These are phyloP conservation scores for Ooceraea biroi DNA, from an alignment of 1,140 invertebrate genomes.

Conservation along the genomic window DNA sequence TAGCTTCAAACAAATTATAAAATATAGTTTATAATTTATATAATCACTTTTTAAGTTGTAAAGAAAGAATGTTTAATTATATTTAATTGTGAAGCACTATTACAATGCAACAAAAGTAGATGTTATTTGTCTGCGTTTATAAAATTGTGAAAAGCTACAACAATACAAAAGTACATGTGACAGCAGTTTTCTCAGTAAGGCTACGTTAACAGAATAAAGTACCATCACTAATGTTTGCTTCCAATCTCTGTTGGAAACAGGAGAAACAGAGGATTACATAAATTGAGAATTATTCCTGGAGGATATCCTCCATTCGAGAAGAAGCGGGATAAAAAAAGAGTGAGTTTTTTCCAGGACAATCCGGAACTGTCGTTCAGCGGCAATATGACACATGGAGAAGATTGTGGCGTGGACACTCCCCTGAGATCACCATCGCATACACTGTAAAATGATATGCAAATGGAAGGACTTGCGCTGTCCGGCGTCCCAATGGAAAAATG, in stretches of 20 bases:
- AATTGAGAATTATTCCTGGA: not conserved
- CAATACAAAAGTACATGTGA: not conserved
- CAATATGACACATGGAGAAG: constrained; percentile 44
- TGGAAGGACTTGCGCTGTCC: constrained; percentile 13
- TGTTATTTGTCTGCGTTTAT: not conserved
- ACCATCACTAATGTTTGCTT: not conserved
- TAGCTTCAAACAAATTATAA: not conserved
- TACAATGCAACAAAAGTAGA: constrained; percentile 19
- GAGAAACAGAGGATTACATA: not conserved
- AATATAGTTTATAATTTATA: not conserved
- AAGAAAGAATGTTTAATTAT: not conserved
- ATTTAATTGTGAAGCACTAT: not conserved
- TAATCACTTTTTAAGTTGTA: not conserved
- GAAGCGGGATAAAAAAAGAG: not conserved
- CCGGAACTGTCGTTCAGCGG: constrained; percentile 33
- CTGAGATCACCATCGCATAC: constrained; percentile 41
- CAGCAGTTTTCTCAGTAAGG: not conserved
- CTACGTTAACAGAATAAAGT: constrained; percentile 8
- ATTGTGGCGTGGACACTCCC: constrained; percentile 42
- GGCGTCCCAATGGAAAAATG: constrained; percentile 39
- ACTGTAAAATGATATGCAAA: constrained; percentile 56
- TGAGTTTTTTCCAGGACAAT: constrained; percentile 28
- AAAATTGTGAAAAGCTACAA: not conserved
- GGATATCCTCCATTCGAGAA: constrained; percentile 11
- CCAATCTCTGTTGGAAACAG: not conserved